Conservation (phyloP, 2,113 vertebrate species). For the Puma concolor region DNA sequence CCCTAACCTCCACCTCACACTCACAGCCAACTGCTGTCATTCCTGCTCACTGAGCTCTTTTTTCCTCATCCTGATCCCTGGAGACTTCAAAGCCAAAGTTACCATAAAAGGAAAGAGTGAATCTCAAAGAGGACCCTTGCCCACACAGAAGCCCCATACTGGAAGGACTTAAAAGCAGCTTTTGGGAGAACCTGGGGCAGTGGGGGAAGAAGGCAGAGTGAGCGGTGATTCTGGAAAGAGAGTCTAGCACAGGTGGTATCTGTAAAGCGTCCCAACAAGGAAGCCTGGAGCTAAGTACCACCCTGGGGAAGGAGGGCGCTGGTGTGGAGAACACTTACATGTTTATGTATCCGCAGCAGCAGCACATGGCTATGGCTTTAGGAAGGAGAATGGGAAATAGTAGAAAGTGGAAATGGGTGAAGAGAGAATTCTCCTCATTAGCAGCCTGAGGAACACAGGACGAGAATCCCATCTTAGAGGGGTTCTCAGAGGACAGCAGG, state of each 20-base stretch:
- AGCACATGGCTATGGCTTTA: neutral
- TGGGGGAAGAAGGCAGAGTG: neutral
- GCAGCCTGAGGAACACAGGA: neutral
- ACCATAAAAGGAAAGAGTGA: neutral
- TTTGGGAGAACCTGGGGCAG: neutral
- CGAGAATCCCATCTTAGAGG: neutral
- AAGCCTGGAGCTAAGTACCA: neutral
- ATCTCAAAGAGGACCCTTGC: neutral
- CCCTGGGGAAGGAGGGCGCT: neutral
- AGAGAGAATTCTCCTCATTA: neutral
- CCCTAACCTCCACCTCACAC: neutral
- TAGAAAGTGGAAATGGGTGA: neutral
- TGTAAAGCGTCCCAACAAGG: neutral
- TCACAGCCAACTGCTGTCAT: slow-evolving; percentile 51
- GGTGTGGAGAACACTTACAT: neutral
- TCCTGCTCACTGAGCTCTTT: slow-evolving; percentile 47
- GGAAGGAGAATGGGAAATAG: neutral
- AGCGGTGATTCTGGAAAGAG: neutral
- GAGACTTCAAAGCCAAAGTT: neutral
- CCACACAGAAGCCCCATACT: neutral
- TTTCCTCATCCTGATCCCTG: neutral
- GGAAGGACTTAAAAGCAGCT: neutral
- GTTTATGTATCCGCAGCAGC: neutral
- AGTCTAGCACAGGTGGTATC: neutral
- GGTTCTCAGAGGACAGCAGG: neutral